Base-by-base conservation (phyloP, 2,113 vertebrate species). In the Apodemus sylvaticus region DNA sequence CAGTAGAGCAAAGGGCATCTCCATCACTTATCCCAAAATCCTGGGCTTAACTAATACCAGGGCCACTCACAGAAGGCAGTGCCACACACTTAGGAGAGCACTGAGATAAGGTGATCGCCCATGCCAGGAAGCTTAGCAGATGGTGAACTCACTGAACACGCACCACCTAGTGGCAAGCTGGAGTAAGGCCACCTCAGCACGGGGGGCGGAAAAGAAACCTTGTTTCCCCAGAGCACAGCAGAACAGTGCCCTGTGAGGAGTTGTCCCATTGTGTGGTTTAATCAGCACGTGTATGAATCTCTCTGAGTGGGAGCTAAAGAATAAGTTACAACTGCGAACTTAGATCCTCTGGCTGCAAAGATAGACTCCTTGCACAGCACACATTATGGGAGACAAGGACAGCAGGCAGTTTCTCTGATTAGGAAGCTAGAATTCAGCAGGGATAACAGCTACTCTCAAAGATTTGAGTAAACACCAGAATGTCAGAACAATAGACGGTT, bases 111-210 rank as follows among this genome's bases (percentile, higher is more conserved):
- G 79, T 34, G 20, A 53, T 13, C 24, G 14, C 6, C 1, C 55
- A 51, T 36, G n/a, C 11, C 45, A 0, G 11, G 13, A 7, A 11
- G 51, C 12, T 60, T 86, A 74, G 48, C 20, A 13, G 1, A 29
- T 9, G 22, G 26, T 0, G 14, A n/a, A 7, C 0, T 70, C n/a
- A 19, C 64, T 36, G 66, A 60, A 68, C n/a, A 42, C 89, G 11
- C 42, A 81, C 96, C 97, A 91, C 79, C 97, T 97, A 62, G 90
- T 89, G 97, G 95, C 42, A 34, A 20, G 0, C 22, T 86, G 55
- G 58, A 62, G 90, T 77, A 92, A 70, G 26, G 31, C 53, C 17
- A 34, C 4, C 16, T 11, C 26, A 77, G 70, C 34, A 9, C 26
- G n/a, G n/a, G 1, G 19, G 20, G 29, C 10, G 7, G 1, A n/a